phyloP scores from a whole-genome alignment of 1,140 invertebrate species.

The Eurosta solidaginis region DNA sequence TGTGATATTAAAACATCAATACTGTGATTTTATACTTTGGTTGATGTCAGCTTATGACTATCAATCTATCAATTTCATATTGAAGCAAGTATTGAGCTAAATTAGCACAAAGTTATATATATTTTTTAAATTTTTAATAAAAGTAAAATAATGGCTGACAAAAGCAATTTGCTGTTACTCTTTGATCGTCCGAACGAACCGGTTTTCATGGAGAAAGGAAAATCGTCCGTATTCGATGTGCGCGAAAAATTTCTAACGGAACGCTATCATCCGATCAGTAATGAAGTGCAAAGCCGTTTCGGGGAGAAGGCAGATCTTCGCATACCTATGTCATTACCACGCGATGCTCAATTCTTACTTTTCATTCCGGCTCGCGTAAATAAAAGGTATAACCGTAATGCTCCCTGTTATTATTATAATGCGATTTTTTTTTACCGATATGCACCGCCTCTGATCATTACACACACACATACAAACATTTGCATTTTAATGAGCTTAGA shows the following conservation, averaged over 20 bases:
- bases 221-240: conserved; percentile 65
- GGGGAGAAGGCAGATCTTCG: conserved; percentile 56
- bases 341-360: conserved; percentile 63
- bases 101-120: too few species aligned
- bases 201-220: conserved; percentile 66
- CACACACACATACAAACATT: background rate
- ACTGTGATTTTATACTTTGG: too few species aligned
- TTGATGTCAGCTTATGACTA: too few species aligned
- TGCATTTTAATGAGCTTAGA: background rate
- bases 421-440: too few species aligned
- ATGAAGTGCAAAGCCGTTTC: conserved; percentile 62
- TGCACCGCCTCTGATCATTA: too few species aligned
- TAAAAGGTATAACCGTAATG: too few species aligned
- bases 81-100: too few species aligned
- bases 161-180: conserved; percentile 61
- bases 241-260: conserved; percentile 61
- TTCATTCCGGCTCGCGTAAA: conserved; percentile 65
- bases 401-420: too few species aligned
- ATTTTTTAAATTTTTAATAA: too few species aligned
- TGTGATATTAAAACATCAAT: too few species aligned
- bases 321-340: conserved; percentile 46
- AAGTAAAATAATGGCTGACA: conserved; percentile 53
- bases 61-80: too few species aligned
- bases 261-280: conserved; percentile 45
- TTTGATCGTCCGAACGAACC: conserved; percentile 70